Base-by-base conservation (phyloP, 2,113 vertebrate genomes). In the Leiothrix lutea region DNA sequence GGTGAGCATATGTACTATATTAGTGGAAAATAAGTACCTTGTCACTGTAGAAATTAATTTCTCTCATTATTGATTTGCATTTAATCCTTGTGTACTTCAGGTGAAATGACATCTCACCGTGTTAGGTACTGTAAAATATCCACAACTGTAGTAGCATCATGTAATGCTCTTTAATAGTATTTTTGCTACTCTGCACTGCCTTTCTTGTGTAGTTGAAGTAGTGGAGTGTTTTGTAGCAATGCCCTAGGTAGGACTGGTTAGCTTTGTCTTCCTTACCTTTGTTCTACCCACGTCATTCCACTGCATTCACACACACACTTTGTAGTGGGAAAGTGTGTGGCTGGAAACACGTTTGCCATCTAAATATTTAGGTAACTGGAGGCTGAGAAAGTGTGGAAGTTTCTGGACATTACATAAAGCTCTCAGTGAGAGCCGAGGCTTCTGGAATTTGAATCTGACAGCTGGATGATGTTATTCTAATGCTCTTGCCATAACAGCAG, bases 41-140 rank as follows among this genome's bases (percentile, higher is more conserved):
- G 26, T 64, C 72, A 71, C 58, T 60, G 17, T 45, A 64, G 65
- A 82, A 67, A 85, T 57, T 75, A 57, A 89, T 84, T 58, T 91
- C n/a, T 82, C 15, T 67, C 19, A 19, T 90, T 50, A 74, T 69
- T 85, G 90, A 53, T 95, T 91, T 92, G 36, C 40, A 82, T 82
- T 75, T 87, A 51, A 61, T 92, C 50, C 23, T 65, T 65, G 54
- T 73, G 24, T 74, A 71, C 65, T 61, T 95, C 66, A 86, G 50
- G 48, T 92, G 66, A 80, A 79, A 57, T 88, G 87, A 29, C 93
- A 79, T 53, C 81, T 90, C 81, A 51, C 50, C 19, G 0, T 35
- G 9, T 82, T 94, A 94, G 89, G 70, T 89, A 89, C 53, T 91
- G 64, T 93, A 83, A 75, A 83, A 90, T n/a, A 71, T 50, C 26